These are phyloP conservation scores for Bombus cullumanus DNA, from an alignment of 1,140 invertebrate genomes.

Conservation along the genomic window DNA sequence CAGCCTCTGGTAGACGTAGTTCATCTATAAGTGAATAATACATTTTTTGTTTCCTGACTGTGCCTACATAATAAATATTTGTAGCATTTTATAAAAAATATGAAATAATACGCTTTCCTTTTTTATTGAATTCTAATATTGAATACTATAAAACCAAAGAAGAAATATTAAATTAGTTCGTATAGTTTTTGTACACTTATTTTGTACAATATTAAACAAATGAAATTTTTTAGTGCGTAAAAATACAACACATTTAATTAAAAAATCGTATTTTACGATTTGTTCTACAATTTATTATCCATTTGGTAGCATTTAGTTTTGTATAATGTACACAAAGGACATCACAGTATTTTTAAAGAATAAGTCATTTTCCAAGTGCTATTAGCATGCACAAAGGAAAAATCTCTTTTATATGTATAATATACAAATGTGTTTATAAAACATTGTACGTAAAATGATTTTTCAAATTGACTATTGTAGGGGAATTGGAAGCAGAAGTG, in stretches of 20 bases:
- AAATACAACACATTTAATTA: background rate
- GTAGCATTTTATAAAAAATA: constrained; percentile 36
- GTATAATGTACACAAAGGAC: constrained; percentile 18
- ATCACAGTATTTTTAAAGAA: constrained; percentile 61
- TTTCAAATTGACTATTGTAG: constrained; percentile 57
- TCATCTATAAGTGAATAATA: constrained; percentile 85
- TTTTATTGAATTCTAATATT: constrained; percentile 44
- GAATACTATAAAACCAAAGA: constrained; percentile 26
- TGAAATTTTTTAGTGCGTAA: no score
- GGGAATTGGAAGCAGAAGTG: constrained; percentile 56
- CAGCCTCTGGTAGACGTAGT: constrained; percentile 81
- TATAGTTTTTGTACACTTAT: constrained; percentile 1
- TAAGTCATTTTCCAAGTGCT: constrained; percentile 45
- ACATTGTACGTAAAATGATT: constrained; percentile 40
- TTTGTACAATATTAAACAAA: constrained; percentile 19
- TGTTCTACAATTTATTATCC: constrained; percentile 46
- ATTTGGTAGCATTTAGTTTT: constrained; percentile 33
- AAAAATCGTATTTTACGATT: constrained; percentile 12
- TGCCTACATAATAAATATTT: constrained; percentile 30
- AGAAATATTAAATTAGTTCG: constrained; percentile 24
- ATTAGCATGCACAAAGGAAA: constrained; percentile 33
- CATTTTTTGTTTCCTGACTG: constrained; percentile 49
- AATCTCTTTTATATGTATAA: constrained; percentile 49
- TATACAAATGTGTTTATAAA: constrained; percentile 61
- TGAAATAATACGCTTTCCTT: constrained; percentile 31